phyloP scores from a whole-genome alignment of 1,140 invertebrate genomes.

The Neodiprion fabricii region DNA sequence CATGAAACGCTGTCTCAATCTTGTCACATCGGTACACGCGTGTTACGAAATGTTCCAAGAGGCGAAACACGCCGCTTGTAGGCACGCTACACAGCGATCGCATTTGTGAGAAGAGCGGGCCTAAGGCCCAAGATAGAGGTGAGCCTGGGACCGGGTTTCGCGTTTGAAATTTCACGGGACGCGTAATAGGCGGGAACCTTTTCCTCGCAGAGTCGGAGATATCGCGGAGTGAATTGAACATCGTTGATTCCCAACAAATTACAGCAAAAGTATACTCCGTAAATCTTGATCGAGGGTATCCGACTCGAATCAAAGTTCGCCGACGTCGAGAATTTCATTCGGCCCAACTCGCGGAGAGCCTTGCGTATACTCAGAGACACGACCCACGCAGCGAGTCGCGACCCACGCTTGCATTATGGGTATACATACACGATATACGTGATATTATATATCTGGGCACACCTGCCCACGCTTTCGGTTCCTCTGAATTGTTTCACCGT shows the following conservation, averaged over 20 bases:
- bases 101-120: not conserved
- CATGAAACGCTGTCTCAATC: constrained; percentile 26
- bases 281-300: not conserved
- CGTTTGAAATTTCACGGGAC: constrained; percentile 37
- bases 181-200: constrained; percentile 24
- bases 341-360: not conserved
- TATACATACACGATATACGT: not conserved
- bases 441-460: too few relatives aligned
- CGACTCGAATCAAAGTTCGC: not conserved
- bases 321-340: not conserved
- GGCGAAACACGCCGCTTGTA: not conserved
- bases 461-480: not conserved
- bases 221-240: not conserved
- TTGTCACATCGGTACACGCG: constrained; percentile 21
- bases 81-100: not conserved
- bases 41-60: constrained; percentile 11
- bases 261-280: not conserved
- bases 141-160: constrained; percentile 13
- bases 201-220: not conserved
- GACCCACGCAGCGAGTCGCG: not conserved
- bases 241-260: not conserved
- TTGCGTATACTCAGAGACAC: not conserved
- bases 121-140: not conserved
- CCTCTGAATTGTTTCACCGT: not conserved
- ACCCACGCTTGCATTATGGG: not conserved